Conservation (phyloP, 2,797 vertebrate species). For the Pterois miles region DNA sequence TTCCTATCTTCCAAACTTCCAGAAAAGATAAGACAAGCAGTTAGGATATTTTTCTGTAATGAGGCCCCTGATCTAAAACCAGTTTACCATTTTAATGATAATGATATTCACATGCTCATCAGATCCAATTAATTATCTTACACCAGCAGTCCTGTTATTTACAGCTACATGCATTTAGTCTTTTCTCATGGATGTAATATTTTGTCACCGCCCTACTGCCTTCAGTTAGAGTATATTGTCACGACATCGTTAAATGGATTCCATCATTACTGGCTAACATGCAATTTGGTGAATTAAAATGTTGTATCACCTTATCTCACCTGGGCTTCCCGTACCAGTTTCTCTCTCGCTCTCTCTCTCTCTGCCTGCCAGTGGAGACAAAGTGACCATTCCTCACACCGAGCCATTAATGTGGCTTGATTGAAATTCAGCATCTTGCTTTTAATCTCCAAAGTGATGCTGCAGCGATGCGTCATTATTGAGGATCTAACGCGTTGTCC, state of each 20-base stretch:
- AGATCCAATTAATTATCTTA: slow-evolving; percentile 37
- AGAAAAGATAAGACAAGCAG: too few relatives aligned
- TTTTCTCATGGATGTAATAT: slow-evolving; percentile 52
- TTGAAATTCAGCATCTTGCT: slow-evolving; percentile 89
- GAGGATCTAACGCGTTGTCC: slow-evolving; percentile 79
- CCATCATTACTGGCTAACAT: slow-evolving; percentile 69
- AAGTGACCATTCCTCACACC: slow-evolving; percentile 80
- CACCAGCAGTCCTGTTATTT: slow-evolving; percentile 39
- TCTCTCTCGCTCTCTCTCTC: slow-evolving; percentile 30
- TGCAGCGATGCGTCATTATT: slow-evolving; percentile 83
- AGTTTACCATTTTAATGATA: slow-evolving; percentile 20
- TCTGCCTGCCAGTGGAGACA: slow-evolving; percentile 72
- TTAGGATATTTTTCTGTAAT: too few relatives aligned
- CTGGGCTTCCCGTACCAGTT: slow-evolving; percentile 57
- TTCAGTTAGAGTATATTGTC: slow-evolving; percentile 57
- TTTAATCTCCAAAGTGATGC: slow-evolving; percentile 89
- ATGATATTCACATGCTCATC: slow-evolving; percentile 34
- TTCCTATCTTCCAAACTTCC: too few relatives aligned
- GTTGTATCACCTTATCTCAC: slow-evolving; percentile 75
- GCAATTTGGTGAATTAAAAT: slow-evolving; percentile 79
- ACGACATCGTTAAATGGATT: slow-evolving; percentile 64
- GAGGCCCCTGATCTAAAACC: slow-evolving; percentile 9
- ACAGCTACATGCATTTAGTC: slow-evolving; percentile 42
- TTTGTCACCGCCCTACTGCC: slow-evolving; percentile 54
- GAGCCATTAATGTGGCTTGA: slow-evolving; percentile 82